A percentile compares a stretch with the other conserved stretches of the same genome.
phyloP scores from a whole-genome alignment of 2,113 vertebrate genomes.

The Leptobrachium leishanense region DNA sequence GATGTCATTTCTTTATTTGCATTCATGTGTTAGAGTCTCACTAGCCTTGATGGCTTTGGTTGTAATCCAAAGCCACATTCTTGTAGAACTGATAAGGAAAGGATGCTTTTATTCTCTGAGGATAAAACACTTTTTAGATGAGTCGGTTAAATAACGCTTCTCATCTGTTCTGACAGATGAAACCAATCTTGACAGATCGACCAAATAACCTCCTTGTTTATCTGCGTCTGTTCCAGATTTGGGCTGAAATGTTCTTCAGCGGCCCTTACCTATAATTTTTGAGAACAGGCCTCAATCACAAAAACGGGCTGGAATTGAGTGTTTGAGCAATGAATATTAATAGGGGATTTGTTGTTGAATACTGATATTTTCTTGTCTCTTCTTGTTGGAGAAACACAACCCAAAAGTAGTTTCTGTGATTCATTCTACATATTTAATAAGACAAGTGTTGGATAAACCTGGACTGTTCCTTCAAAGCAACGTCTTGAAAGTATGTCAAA shows the following conservation, averaged over 20 bases:
- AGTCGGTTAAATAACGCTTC: not conserved
- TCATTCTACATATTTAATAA: not conserved
- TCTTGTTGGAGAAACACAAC: not conserved
- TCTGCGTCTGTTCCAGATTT: not conserved
- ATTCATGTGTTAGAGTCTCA: no score
- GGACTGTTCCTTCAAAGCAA: no score
- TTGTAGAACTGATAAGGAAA: no score
- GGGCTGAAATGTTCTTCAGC: not conserved
- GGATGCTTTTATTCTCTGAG: not conserved
- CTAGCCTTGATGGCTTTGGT: no score
- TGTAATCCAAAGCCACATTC: no score
- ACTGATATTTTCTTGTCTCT: slow-evolving; percentile 13
- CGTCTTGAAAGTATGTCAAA: no score
- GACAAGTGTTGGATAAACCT: not conserved
- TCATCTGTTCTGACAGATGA: not conserved
- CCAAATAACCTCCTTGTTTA: slow-evolving; percentile 2
- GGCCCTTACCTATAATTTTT: slow-evolving; percentile 14
- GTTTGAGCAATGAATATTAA: slow-evolving; percentile 4
- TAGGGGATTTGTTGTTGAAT: not conserved
- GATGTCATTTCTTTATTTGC: no score
- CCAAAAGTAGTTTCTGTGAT: not conserved
- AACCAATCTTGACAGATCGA: not conserved
- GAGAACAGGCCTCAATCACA: slow-evolving; percentile 2
- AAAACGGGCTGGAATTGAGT: slow-evolving; percentile 10
- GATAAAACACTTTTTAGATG: not conserved